Conservation (phyloP, 2,113 vertebrate species). For the Bombycilla garrulus region DNA sequence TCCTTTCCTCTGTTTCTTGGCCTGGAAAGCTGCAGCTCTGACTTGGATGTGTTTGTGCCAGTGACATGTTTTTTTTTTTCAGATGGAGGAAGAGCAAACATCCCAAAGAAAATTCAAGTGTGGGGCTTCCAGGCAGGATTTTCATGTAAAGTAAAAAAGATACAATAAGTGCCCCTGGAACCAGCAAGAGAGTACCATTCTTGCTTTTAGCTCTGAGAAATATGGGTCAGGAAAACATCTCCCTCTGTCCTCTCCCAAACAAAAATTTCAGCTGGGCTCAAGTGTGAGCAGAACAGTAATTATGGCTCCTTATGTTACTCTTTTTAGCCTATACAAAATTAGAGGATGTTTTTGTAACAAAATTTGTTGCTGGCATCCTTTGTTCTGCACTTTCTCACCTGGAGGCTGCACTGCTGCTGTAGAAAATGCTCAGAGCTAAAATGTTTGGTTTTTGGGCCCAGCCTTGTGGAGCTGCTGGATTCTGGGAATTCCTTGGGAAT, state of each 20-base stretch:
- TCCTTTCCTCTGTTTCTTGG: background rate
- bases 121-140: background rate
- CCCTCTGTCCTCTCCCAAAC: background rate
- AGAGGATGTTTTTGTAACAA: background rate
- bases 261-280: background rate
- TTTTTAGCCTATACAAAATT: background rate
- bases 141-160: background rate
- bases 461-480: background rate
- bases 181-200: background rate
- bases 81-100: fast-evolving
- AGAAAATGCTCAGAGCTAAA: fast-evolving
- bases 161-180: background rate
- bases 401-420: background rate
- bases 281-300: background rate
- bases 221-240: background rate
- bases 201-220: background rate
- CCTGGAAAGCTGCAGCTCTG: background rate
- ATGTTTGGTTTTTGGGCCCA: background rate
- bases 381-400: background rate
- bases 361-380: background rate
- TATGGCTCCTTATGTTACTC: background rate
- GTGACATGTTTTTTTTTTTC: fast-evolving
- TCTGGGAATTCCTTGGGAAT: background rate
- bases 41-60: background rate
- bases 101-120: fast-evolving